These are phyloP conservation scores for Bruchidius siliquastri DNA, from an alignment of 2,888 invertebrate species.

Conservation along the genomic window DNA sequence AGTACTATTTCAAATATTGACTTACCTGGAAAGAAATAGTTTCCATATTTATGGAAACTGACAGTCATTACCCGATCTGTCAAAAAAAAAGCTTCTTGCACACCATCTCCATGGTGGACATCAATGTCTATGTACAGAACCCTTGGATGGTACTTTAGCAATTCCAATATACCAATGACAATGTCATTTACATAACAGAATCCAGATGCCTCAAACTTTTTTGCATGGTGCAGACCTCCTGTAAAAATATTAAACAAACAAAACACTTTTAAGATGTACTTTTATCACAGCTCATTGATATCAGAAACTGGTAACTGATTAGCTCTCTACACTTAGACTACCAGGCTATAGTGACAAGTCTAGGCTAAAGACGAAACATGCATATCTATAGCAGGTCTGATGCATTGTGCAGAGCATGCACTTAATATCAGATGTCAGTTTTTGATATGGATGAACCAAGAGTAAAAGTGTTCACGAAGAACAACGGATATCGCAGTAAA, in stretches of 20 bases:
- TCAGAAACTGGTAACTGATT: too few species aligned
- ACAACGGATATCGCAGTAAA: too few species aligned
- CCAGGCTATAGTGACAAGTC: too few species aligned
- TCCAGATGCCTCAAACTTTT: constrained; percentile 97
- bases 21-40: constrained; percentile 90
- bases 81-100: constrained; percentile 96
- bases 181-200: constrained; percentile 99
- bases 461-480: too few species aligned
- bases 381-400: too few species aligned
- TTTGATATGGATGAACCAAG: too few species aligned
- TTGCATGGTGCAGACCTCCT: constrained; percentile 96
- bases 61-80: constrained; percentile 99
- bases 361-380: too few species aligned
- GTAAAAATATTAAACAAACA: constrained; percentile 17
- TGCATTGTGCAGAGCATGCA: too few species aligned
- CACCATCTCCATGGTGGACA: constrained; percentile 96
- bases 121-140: constrained; percentile 98
- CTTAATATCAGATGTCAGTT: too few species aligned
- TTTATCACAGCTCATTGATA: too few species aligned
- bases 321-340: too few species aligned
- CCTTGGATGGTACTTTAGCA: constrained; percentile 88
- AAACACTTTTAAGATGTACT: too few species aligned
- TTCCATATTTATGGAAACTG: constrained; percentile 98
- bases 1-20: not conserved
- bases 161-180: constrained; percentile 92